These are phyloP conservation scores for Drosophila virilis DNA, from an alignment of 1,140 invertebrate species.

Conservation along the genomic window DNA sequence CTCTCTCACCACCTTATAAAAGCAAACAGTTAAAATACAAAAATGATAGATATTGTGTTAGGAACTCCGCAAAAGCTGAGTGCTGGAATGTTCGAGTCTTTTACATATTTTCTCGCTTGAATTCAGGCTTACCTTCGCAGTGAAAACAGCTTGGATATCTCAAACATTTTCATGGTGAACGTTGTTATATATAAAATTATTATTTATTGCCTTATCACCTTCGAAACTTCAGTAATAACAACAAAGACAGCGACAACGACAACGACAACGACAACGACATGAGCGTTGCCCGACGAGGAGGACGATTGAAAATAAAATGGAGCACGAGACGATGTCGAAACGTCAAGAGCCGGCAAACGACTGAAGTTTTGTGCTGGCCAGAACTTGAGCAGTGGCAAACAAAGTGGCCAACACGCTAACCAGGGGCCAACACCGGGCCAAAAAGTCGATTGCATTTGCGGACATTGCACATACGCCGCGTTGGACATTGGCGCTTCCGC, in stretches of 20 bases:
- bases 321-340: slow-evolving; percentile 63
- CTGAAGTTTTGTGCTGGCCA: slow-evolving; percentile 52
- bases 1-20: no score
- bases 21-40: no score
- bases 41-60: no score
- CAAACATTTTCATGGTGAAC: slow-evolving; percentile 75
- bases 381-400: slow-evolving; percentile 17
- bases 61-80: no score
- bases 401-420: slow-evolving; percentile 41
- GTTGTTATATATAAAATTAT: slow-evolving; percentile 29
- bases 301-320: slow-evolving; percentile 9
- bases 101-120: no score
- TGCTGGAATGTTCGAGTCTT: neutral
- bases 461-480: slow-evolving; percentile 67
- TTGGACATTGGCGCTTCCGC: slow-evolving; percentile 61
- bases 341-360: slow-evolving; percentile 67
- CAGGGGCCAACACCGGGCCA: neutral
- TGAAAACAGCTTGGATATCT: slow-evolving; percentile 78
- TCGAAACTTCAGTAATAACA: slow-evolving; percentile 16
- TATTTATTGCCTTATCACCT: slow-evolving; percentile 40
- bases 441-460: slow-evolving; percentile 47
- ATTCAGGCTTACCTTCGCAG: slow-evolving; percentile 68
- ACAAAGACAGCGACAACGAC: slow-evolving; percentile 21
- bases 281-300: slow-evolving; percentile 23
- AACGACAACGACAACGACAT: slow-evolving; percentile 13